Conservation (phyloP, 2,113 vertebrate genomes). For the Lethenteron camtschaticum region DNA sequence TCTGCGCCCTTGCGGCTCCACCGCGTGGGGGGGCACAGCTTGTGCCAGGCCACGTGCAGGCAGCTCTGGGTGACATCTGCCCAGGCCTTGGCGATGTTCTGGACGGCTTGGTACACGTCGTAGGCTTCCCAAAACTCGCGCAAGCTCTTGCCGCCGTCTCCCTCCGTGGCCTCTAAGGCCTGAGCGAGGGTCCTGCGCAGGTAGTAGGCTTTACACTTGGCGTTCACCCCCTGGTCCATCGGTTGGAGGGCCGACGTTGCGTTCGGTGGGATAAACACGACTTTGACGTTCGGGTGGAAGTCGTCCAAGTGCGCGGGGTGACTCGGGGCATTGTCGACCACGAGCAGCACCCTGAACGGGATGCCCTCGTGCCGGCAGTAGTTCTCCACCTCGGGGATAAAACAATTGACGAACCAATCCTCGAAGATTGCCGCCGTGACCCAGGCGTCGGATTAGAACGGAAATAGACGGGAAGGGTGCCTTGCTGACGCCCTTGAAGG, state of each 20-base stretch:
- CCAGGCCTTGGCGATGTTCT: slow-evolving; percentile 7
- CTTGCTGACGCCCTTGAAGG: slow-evolving; percentile 3
- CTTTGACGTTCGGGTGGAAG: neutral
- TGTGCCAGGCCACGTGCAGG: neutral
- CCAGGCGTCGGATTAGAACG: slow-evolving; percentile 1
- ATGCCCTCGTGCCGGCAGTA: neutral
- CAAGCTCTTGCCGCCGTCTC: neutral
- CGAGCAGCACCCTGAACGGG: slow-evolving; percentile 1
- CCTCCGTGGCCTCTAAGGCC: neutral
- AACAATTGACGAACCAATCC: slow-evolving; percentile 6
- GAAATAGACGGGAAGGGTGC: neutral
- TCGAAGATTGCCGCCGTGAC: slow-evolving; percentile 4
- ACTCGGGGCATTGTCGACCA: slow-evolving; percentile 5
- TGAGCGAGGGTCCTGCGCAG: neutral
- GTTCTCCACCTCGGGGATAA: neutral
- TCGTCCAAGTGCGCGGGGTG: slow-evolving; percentile 6
- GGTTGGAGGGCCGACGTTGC: slow-evolving; percentile 7
- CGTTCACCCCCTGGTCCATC: slow-evolving; percentile 7
- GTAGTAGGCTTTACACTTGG: slow-evolving; percentile 7
- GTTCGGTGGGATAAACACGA: slow-evolving; percentile 1
- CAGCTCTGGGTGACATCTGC: slow-evolving; percentile 6
- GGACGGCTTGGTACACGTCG: slow-evolving; percentile 7
- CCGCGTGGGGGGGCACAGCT: too few species aligned
- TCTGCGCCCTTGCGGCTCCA: neutral
- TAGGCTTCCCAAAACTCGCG: slow-evolving; percentile 4